Evolutionary conservation across 1,140 invertebrate genomes (phyloP).

Genomic region (Pseudomyrmex sp.): DNA sequence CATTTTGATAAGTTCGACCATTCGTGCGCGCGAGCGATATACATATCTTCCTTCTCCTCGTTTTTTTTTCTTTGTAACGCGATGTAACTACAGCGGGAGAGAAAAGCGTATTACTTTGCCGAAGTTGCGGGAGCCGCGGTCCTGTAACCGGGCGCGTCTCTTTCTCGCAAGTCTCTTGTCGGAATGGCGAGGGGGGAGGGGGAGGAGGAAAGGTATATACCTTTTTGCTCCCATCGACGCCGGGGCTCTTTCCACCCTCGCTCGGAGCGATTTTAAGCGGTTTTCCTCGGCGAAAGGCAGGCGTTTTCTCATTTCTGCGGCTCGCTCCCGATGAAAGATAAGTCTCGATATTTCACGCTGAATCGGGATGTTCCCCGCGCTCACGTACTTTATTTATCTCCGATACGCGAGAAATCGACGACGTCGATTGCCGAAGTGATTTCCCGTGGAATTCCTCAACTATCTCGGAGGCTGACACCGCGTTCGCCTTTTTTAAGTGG

Average conservation of each 20-base stretch:
- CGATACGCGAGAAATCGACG: slow-evolving; percentile 48
- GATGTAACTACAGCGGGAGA: background rate
- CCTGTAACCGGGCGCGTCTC: slow-evolving; percentile 16
- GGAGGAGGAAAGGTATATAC: background rate
- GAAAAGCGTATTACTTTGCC: slow-evolving; percentile 31
- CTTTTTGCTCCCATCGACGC: slow-evolving; percentile 31
- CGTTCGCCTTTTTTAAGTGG: background rate
- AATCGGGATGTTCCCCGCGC: slow-evolving; percentile 41
- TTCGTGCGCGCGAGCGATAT: slow-evolving; percentile 13
- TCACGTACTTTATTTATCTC: slow-evolving; percentile 51
- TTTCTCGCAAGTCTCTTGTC: slow-evolving; percentile 19
- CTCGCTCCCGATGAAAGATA: slow-evolving; percentile 57
- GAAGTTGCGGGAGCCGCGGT: slow-evolving; percentile 24
- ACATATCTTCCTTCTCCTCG: background rate
- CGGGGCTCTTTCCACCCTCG: background rate
- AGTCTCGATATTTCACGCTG: slow-evolving; percentile 53
- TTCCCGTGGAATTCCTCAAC: slow-evolving; percentile 29
- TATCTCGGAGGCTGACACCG: background rate
- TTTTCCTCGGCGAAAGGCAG: slow-evolving; percentile 35
- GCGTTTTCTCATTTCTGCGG: slow-evolving; percentile 51
- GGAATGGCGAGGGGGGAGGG: too few relatives aligned
- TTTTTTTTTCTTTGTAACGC: background rate
- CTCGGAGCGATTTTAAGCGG: slow-evolving; percentile 52
- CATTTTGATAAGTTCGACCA: slow-evolving; percentile 33
- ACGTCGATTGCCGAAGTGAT: slow-evolving; percentile 40